These are phyloP conservation scores for Petrocephalus schoutedeni DNA, from an alignment of 2,797 vertebrate species.

Conservation along the genomic window DNA sequence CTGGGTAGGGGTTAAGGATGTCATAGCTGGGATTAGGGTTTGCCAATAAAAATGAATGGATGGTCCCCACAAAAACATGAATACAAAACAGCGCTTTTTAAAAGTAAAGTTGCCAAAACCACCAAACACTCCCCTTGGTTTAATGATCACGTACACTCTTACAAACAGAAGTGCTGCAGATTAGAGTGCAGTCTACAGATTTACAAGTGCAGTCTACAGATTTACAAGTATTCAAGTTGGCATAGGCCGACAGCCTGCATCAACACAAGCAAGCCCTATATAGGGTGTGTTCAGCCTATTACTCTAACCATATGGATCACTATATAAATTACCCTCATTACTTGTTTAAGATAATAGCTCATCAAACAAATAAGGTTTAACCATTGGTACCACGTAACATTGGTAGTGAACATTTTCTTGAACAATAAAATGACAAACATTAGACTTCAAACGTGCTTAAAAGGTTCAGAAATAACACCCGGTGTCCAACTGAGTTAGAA, in stretches of 20 bases:
- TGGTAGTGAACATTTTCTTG: background rate
- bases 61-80: background rate
- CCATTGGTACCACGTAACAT: background rate
- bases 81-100: background rate
- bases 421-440: background rate
- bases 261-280: background rate
- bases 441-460: background rate
- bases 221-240: background rate
- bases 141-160: background rate
- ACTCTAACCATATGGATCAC: background rate
- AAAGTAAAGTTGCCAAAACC: background rate
- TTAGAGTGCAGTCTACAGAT: background rate
- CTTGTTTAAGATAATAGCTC: background rate
- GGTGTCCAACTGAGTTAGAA: too few relatives aligned
- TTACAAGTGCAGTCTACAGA: background rate
- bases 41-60: background rate
- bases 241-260: background rate
- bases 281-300: too few relatives aligned
- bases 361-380: background rate
- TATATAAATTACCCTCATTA: background rate
- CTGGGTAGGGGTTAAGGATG: background rate
- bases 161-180: background rate
- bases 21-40: background rate
- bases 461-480: background rate
- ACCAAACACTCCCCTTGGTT: background rate